Evolutionary conservation across 2,797 vertebrate species (phyloP).

Genomic region (Carapus acus): DNA sequence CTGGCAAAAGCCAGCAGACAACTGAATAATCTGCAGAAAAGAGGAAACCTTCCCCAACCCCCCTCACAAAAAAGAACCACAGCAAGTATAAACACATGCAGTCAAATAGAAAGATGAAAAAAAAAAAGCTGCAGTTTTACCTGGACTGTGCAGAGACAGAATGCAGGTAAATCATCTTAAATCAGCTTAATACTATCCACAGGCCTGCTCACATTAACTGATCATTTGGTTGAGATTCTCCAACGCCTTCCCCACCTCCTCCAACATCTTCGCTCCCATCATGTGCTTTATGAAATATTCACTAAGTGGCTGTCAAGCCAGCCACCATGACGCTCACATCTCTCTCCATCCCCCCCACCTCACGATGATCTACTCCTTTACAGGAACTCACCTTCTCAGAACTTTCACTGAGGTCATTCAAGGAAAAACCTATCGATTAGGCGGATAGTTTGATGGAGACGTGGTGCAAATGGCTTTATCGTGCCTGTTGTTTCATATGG

Average conservation of each 20-base stretch:
- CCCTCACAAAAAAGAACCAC: too few species aligned
- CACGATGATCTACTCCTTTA: slow-evolving; percentile 13
- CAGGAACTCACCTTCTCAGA: slow-evolving; percentile 17
- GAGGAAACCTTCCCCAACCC: too few species aligned
- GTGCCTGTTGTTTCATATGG: too few species aligned
- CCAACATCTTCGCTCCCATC: slow-evolving; percentile 41
- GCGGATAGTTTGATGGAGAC: too few species aligned
- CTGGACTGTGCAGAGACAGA: neutral
- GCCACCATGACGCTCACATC: slow-evolving; percentile 42
- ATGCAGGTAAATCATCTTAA: neutral
- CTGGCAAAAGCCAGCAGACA: too few species aligned
- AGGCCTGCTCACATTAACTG: slow-evolving; percentile 23
- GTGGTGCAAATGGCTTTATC: too few species aligned
- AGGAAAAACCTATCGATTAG: too few species aligned
- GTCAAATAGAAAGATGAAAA: neutral
- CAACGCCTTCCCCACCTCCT: slow-evolving; percentile 1
- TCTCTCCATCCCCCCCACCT: slow-evolving; percentile 24
- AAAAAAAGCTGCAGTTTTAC: neutral
- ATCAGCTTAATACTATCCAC: slow-evolving; percentile 12
- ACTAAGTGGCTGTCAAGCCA: slow-evolving; percentile 54
- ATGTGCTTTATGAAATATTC: slow-evolving; percentile 72
- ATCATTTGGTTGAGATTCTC: slow-evolving; percentile 28
- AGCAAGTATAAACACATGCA: too few species aligned
- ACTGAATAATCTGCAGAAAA: too few species aligned
- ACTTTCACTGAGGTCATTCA: too few species aligned